phyloP scores from a whole-genome alignment of 2,113 vertebrate species.

The Alligator sinensis region DNA sequence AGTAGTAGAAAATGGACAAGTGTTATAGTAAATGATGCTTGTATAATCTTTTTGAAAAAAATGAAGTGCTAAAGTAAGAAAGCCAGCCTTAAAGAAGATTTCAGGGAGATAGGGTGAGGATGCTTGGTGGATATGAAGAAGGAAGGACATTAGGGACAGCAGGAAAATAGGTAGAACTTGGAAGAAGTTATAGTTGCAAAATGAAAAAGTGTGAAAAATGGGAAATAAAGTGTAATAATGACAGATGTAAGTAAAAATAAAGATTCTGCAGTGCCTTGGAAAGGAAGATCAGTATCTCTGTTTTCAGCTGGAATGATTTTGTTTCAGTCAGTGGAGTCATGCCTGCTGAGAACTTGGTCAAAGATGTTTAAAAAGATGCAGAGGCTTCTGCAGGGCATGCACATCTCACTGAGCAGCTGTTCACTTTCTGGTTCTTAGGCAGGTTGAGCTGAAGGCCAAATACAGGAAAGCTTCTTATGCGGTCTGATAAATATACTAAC shows the following conservation, averaged over 20 bases:
- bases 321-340: not conserved
- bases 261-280: not conserved
- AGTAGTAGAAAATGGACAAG: not conserved
- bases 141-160: not conserved
- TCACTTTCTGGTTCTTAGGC: not conserved
- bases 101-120: not conserved
- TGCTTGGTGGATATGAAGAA: not conserved
- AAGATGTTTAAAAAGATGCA: not conserved
- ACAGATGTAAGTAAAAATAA: not conserved
- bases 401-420: not conserved
- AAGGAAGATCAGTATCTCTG: not conserved
- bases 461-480: not conserved
- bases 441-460: not conserved
- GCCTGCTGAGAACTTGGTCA: not conserved
- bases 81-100: not conserved
- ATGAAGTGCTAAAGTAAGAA: not conserved
- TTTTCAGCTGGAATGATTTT: not conserved
- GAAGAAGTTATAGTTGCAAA: not conserved
- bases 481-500: not conserved
- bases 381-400: not conserved
- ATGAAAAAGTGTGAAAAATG: not conserved
- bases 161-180: not conserved
- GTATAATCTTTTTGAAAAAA: not conserved
- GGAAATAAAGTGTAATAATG: not conserved
- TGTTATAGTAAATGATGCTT: not conserved